Percentiles rank a stretch among this genome's conserved stretches.
Conservation (phyloP, 2,888 invertebrate species). For the Aethes cnicana region DNA sequence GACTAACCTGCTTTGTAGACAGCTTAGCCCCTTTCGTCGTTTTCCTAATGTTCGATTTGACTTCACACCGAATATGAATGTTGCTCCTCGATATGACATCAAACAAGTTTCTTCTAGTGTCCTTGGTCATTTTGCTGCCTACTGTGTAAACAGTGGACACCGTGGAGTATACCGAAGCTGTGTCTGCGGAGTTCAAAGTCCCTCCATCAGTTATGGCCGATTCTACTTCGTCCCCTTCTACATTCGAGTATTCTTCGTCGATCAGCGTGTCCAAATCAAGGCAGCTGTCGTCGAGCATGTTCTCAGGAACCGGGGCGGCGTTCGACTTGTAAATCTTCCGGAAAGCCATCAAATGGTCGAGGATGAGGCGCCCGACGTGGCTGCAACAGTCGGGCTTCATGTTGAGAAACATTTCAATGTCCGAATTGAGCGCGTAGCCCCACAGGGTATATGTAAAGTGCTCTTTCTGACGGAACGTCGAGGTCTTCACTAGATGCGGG, state of each 20-base stretch:
- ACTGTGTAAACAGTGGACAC: conserved; percentile 68
- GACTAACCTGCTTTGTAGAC: conserved; percentile 73
- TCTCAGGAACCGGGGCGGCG: conserved; percentile 53
- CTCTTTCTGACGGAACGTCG: conserved; percentile 75
- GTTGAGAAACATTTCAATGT: conserved; percentile 82
- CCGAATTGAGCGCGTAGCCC: conserved; percentile 81
- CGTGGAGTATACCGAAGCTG: conserved; percentile 66
- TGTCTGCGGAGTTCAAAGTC: conserved; percentile 66
- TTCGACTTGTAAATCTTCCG: conserved; percentile 74
- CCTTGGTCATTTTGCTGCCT: conserved; percentile 61
- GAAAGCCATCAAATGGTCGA: conserved; percentile 79
- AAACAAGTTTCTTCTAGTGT: conserved; percentile 69
- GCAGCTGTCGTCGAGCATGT: conserved; percentile 60
- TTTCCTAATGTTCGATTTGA: conserved; percentile 68
- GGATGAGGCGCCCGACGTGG: conserved; percentile 78
- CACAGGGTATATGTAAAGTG: conserved; percentile 80
- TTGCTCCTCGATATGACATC: conserved; percentile 71
- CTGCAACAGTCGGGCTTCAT: conserved; percentile 83
- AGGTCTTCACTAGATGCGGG: conserved; percentile 72
- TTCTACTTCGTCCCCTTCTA: conserved; percentile 69
- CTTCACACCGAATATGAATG: conserved; percentile 65
- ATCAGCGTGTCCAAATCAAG: conserved; percentile 70
- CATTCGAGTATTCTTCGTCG: conserved; percentile 75
- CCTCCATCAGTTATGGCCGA: conserved; percentile 70
- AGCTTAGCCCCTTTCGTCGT: conserved; percentile 75